phyloP scores from a whole-genome alignment of 2,888 invertebrate species.

The Trissoscelio sp. region DNA sequence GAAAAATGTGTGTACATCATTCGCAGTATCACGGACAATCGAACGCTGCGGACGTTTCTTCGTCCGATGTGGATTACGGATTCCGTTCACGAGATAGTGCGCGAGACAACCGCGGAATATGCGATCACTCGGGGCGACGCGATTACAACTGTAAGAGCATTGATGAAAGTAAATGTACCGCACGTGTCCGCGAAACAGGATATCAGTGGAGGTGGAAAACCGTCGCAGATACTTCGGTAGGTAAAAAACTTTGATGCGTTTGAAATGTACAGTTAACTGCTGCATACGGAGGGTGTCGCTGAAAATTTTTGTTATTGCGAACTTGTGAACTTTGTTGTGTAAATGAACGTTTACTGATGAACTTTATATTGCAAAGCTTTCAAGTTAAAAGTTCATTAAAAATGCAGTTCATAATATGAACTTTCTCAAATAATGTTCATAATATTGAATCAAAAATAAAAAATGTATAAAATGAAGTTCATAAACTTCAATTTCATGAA shows the following conservation, averaged over 20 bases:
- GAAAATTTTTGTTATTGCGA: neutral
- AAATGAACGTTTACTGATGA: neutral
- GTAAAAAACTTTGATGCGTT: slow-evolving; percentile 40
- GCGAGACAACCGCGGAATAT: slow-evolving; percentile 49
- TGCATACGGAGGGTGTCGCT: slow-evolving; percentile 16
- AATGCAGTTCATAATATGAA: too few species aligned
- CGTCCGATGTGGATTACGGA: slow-evolving; percentile 26
- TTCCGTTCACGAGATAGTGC: slow-evolving; percentile 48
- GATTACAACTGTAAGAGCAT: slow-evolving; percentile 50
- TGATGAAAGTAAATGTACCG: slow-evolving; percentile 60
- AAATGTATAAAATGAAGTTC: too few species aligned
- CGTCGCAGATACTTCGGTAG: slow-evolving; percentile 29
- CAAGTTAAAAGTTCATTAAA: too few species aligned
- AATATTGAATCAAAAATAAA: too few species aligned
- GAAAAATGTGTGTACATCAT: slow-evolving; percentile 1
- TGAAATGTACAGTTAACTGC: slow-evolving; percentile 40
- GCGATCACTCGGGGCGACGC: slow-evolving; percentile 6
- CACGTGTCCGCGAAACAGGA: slow-evolving; percentile 62
- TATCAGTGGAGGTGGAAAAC: slow-evolving; percentile 44
- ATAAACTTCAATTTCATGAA: too few species aligned
- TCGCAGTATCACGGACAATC: neutral
- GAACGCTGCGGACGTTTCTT: slow-evolving; percentile 4
- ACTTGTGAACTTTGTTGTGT: neutral
- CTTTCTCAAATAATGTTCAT: too few species aligned
- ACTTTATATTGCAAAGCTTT: too few species aligned